Evolutionary conservation across 2,888 invertebrate species (phyloP), one percentile per base, ranked within the genome.

Genomic region (Empis livida): DNA sequence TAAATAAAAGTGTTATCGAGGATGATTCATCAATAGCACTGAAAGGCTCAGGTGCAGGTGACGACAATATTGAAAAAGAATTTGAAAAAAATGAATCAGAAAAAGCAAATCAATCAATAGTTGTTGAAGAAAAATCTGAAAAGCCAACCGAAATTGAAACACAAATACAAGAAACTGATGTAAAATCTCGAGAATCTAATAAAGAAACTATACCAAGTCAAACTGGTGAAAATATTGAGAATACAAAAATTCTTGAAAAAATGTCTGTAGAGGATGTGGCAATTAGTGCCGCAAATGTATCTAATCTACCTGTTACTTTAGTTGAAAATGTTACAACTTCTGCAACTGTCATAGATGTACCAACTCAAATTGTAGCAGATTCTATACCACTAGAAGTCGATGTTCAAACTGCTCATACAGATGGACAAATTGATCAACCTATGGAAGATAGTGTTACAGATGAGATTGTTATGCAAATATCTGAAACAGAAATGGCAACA

Each of bases 401-500:
- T 9, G 13, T 16, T 11, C 20, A 15, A 6, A 23, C 23, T 16
- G 10, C 27, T 11, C 15, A 42, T 20, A 40, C 23, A 10, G 42
- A 35, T 14, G 20, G 17, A n/a, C 9, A 30, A 10, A 32, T 39
- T 2, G 50, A 52, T 43, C 52, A 52, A 23, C 50, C 50, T n/a
- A 52, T 52, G 52, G 52, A 52, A 23, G 41, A 41, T 14, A 20
- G 14, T 27, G 13, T n/a, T 13, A 44, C 16, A 20, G 31, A 38
- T 2, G 23, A 11, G 13, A 32, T 42, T 31, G 43, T 51, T 13
- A 49, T 50, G 48, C 49, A 49, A n/a, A 42, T 50, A 14, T 37
- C 45, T 11, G 55, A 57, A 20, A 55, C 59, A 32, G 64, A 58
- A 51, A 67, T 67, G 63, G 61, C 65, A 46, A 68, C 66, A 32